Base-by-base conservation (phyloP, 1,140 invertebrate species). In the Lanistes nyassanus region DNA sequence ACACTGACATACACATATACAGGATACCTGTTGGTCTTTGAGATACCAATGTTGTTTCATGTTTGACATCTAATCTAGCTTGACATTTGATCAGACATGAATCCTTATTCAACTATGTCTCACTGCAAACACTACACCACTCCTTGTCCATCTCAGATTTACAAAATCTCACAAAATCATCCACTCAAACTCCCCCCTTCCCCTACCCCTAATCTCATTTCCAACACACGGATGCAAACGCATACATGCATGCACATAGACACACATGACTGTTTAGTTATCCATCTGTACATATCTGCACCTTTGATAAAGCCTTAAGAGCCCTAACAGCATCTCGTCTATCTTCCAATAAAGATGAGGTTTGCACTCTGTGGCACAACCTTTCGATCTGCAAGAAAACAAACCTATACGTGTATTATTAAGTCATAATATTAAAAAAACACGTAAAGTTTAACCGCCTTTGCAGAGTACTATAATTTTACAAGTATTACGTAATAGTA, bases 251-350 rank as follows among this genome's bases (percentile, higher is more conserved):
- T 55, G 23, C 60, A 36, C 42, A 39, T 37, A 51, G 55, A 56
- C 66, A 76, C 42, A 39, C 55, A 73, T 58, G 11, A 21, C 34
- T 31, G 2, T 16, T 58, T 6, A 39, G n/a, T 34, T n/a, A 47
- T 29, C 55, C 5, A 31, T 29, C 47, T 11, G 6, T 11, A 6
- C n/a, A 9, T 26, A 56, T 39, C 56, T 23, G 42, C 78, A 91
- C 91, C 85, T 94, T 93, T 0, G 98, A 98, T 69, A 99, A 90
- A 2, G 97, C 95, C 90, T 97, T 97, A 2, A 99, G 92, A 0
- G 96, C 97, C 81, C 97, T 92, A 83, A 98, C 97, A 4, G 98
- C 97, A 94, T 99, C 97, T 86, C 98, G 90, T 71, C 98, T 91
- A 86, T 99, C 98, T 88, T 98, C 96, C 23, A 99, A 89, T 58